Conservation (phyloP, 2,797 vertebrate species). For the Acrossocheilus fasciatus region DNA sequence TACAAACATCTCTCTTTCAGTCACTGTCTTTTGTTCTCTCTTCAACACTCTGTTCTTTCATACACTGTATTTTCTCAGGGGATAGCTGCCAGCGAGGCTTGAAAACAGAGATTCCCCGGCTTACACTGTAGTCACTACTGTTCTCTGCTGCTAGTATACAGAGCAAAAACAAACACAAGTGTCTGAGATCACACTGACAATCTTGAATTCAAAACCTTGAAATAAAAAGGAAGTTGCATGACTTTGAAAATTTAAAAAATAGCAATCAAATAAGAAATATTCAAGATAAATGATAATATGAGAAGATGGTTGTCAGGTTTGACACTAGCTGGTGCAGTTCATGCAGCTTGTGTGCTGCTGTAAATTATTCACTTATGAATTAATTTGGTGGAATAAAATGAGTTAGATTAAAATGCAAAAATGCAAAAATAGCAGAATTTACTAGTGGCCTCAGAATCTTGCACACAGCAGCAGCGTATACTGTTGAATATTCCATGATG, state of each 20-base stretch:
- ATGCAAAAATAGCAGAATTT: not conserved
- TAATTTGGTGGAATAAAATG: too few species aligned
- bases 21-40: not conserved
- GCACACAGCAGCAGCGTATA: not conserved
- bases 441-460: not conserved
- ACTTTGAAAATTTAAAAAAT: not conserved
- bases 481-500: conserved; percentile 5
- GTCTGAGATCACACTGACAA: not conserved
- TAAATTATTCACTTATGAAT: not conserved
- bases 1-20: not conserved
- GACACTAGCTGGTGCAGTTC: not conserved
- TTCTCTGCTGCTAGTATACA: conserved; percentile 10
- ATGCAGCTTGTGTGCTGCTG: not conserved
- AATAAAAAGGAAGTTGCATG: not conserved
- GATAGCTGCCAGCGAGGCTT: conserved; percentile 15
- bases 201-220: not conserved
- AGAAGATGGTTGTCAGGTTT: not conserved
- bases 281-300: not conserved
- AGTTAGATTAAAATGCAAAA: not conserved
- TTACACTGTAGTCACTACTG: conserved; percentile 17
- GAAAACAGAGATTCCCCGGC: conserved; percentile 31
- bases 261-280: not conserved
- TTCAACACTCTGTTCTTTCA: conserved; percentile 19
- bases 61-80: conserved; percentile 1
- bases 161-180: not conserved